Evolutionary conservation across 2,888 invertebrate species (phyloP).

Genomic region (Erynnis tages): DNA sequence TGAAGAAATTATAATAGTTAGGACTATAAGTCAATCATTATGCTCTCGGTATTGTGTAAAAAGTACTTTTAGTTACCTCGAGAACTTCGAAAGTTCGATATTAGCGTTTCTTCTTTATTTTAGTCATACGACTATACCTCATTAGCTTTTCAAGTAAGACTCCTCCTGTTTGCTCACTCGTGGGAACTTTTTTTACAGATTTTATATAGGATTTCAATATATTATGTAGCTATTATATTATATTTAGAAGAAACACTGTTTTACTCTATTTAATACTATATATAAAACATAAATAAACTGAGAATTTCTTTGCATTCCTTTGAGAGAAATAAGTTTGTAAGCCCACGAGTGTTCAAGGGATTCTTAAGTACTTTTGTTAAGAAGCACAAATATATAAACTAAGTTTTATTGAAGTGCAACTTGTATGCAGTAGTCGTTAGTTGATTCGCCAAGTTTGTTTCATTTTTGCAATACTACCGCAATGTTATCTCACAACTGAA

Average conservation of each 20-base stretch:
- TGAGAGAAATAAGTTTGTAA: conserved; percentile 8
- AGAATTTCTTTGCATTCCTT: conserved; percentile 14
- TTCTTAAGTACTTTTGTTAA: conserved; percentile 36
- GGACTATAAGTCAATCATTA: conserved; percentile 74
- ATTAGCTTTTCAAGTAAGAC: conserved; percentile 69
- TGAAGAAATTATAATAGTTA: conserved; percentile 60
- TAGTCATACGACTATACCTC: conserved; percentile 67
- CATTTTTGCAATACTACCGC: conserved; percentile 28
- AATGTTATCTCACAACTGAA: conserved; percentile 1
- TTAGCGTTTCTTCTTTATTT: conserved; percentile 58
- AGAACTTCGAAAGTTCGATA: conserved; percentile 76
- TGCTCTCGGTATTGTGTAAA: conserved; percentile 60
- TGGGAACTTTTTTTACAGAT: conserved; percentile 8
- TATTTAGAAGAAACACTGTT: conserved; percentile 24
- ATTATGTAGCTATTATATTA: conserved; percentile 7
- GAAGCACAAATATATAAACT: conserved; percentile 43
- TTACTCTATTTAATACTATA: neutral
- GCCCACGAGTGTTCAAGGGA: conserved; percentile 30
- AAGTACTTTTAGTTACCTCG: conserved; percentile 76
- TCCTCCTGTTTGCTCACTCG: conserved; percentile 34
- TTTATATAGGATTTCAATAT: conserved; percentile 11
- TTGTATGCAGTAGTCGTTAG: conserved; percentile 45
- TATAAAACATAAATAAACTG: conserved; percentile 13
- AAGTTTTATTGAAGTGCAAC: conserved; percentile 37
- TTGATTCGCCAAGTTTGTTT: conserved; percentile 44